Evolutionary conservation across 2,113 vertebrate species (phyloP), one percentile per base, ranked within the genome.

Genomic region (Prietella phreatophila): DNA sequence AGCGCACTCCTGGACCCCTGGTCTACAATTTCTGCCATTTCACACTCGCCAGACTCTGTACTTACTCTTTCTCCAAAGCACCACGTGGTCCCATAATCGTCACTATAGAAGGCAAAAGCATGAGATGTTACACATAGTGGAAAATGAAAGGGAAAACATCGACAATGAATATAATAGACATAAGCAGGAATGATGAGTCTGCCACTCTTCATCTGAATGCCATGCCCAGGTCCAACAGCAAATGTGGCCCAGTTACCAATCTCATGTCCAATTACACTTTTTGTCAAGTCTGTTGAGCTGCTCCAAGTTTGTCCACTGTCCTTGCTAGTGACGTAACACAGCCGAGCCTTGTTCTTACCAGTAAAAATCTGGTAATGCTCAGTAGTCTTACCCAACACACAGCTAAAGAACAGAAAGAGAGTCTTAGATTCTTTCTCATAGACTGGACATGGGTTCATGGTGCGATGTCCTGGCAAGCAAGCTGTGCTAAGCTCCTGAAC

Each of bases 141-240:
- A 63, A 89, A 91, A 11, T n/a, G 91, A 83, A 85, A 92, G 3
- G 82, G 94, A n/a, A 92, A 89, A 7, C 90, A 95, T 82, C 90
- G 92, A 86, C 56, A 58, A n/a, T n/a, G 79, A 73, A 96, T 39
- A 56, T 95, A 96, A 89, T 97, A 99, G 87, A 96, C 55, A 1
- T 99, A 97, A 0, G 97, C 97, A 0, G 98, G 98, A 63, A 99
- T 94, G 53, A 97, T 92, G 90, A 99, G 87, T 14, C 96, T 94
- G 13, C 97, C 97, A 0, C 94, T 96, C 53, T 88, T 87, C 84
- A 97, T 90, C 91, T 97, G 97, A 0, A 98, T 83, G 0, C 98
- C 98, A 0, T 99, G 98, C 5, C 98, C 98, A 0, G 98, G 98
- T 1, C 98, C 98, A 58, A 99, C 97, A 0, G 96, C 97, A 2